Percentiles rank a stretch among this genome's conserved stretches.
These are phyloP conservation scores for Acronicta alni DNA, from an alignment of 2,888 invertebrate species.

Conservation along the genomic window DNA sequence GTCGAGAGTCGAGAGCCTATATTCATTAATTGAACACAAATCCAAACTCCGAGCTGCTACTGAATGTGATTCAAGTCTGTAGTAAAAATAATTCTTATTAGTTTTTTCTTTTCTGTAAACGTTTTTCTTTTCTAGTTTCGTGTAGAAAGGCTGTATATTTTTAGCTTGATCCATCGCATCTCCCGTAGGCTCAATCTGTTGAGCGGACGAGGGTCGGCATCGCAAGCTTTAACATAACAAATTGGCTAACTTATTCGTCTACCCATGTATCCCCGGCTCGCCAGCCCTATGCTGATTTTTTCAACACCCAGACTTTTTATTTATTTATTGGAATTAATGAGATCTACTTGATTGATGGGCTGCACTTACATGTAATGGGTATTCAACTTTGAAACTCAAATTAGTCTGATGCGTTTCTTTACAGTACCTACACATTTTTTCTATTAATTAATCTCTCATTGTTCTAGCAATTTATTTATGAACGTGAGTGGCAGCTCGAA, in stretches of 20 bases:
- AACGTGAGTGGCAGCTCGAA: not conserved
- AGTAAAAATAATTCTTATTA: no score
- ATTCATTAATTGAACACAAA: no score
- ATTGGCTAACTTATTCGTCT: slow-evolving; percentile 79
- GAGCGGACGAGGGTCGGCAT: slow-evolving; percentile 70
- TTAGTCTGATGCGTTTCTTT: not conserved
- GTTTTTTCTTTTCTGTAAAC: not conserved
- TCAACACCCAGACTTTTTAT: slow-evolving; percentile 34
- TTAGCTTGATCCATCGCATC: slow-evolving; percentile 73
- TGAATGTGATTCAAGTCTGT: no score
- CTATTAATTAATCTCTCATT: not conserved
- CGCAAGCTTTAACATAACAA: slow-evolving; percentile 76
- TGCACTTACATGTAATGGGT: not conserved
- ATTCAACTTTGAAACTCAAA: not conserved
- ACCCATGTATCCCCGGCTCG: slow-evolving; percentile 58
- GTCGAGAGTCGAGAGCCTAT: no score
- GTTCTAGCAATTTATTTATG: not conserved
- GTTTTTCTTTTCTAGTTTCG: slow-evolving; percentile 12
- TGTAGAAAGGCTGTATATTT: slow-evolving; percentile 64
- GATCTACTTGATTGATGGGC: slow-evolving; percentile 23
- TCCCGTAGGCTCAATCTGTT: slow-evolving; percentile 78
- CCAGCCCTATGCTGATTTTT: slow-evolving; percentile 48
- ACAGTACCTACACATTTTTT: not conserved
- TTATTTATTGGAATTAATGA: slow-evolving; percentile 47
- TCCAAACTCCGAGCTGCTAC: no score